phyloP scores from a whole-genome alignment of 2,888 invertebrate species.

The Actias luna region DNA sequence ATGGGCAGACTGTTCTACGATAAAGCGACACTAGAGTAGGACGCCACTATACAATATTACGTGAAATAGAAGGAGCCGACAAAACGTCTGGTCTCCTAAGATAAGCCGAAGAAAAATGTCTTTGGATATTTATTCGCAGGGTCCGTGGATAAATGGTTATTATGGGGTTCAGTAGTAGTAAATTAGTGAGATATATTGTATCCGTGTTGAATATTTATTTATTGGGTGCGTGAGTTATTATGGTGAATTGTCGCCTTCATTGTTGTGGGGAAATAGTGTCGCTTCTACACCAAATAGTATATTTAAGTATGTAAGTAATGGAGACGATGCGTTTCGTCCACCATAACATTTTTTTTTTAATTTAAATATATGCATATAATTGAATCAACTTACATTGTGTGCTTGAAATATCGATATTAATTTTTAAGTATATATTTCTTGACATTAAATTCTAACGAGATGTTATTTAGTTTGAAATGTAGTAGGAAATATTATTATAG shows the following conservation, averaged over 20 bases:
- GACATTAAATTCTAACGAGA: too few relatives aligned
- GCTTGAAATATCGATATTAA: too few relatives aligned
- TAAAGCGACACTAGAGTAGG: slow-evolving; percentile 43
- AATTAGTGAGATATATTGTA: slow-evolving; percentile 78
- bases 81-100: slow-evolving; percentile 65
- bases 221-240: slow-evolving; percentile 59
- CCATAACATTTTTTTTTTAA: too few relatives aligned
- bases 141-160: slow-evolving; percentile 73
- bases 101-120: slow-evolving; percentile 80
- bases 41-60: slow-evolving; percentile 25
- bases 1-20: slow-evolving; percentile 42
- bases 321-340: too few relatives aligned
- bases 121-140: slow-evolving; percentile 71
- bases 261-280: slow-evolving; percentile 16
- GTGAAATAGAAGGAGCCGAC: slow-evolving; percentile 39
- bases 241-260: slow-evolving; percentile 17
- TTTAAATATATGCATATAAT: too few relatives aligned
- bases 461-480: too few relatives aligned
- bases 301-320: background rate
- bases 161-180: slow-evolving; percentile 73
- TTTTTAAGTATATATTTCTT: too few relatives aligned
- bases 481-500: too few relatives aligned
- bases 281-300: slow-evolving; percentile 29
- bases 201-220: slow-evolving; percentile 76
- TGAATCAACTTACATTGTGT: too few relatives aligned